Evolutionary conservation across 23 tunicate species (phyloP), one percentile per base, ranked within the genome.

Genomic region (Clavelina lepadiformis): DNA sequence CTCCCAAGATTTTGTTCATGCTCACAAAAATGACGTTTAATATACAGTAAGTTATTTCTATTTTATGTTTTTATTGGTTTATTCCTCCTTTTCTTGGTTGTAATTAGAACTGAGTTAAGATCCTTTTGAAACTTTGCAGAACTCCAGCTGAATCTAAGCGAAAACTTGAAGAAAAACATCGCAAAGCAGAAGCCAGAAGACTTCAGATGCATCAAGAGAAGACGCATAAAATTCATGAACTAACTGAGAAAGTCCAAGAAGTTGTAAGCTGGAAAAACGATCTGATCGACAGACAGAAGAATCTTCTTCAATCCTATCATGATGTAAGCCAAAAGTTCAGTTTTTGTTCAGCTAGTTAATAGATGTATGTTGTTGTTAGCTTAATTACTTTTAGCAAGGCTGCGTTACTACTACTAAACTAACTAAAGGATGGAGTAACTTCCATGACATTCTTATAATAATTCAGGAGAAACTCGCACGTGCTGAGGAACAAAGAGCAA

Each of bases 121-220:
- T 19, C 22, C 20, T 15, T 38, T n/a, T n/a, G n/a, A 41, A 11
- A 41, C 15, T 5, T 33, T 8, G n/a, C 63, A 81, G 97, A 47
- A 89, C 88, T 38, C 97, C 97, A 3, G 97, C 97, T 19, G 97
- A 89, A 54, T 89, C 97, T 5, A 75, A 83, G 69, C 63, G 89
- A 26, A 89, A 80, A 63, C 72, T 88, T 61, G 98, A 93, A 64
- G 92, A 79, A 56, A 83, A 83, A 46, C 98, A 93, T 19, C 81
- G 92, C 34, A 65, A 76, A 25, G 98, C 98, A 3, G 78, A 82
- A 28, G 68, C 36, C 55, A 64, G 98, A 20, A 46, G 98, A 21
- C 78, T 68, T 55, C 82, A 85, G 59, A 93, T 93, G 83, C 77
- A 79, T 20, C 83, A 79, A 31, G 88, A 75, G 51, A 79, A 79